Conservation (phyloP, 2,888 invertebrate species). For the Platycheirus albimanus region DNA sequence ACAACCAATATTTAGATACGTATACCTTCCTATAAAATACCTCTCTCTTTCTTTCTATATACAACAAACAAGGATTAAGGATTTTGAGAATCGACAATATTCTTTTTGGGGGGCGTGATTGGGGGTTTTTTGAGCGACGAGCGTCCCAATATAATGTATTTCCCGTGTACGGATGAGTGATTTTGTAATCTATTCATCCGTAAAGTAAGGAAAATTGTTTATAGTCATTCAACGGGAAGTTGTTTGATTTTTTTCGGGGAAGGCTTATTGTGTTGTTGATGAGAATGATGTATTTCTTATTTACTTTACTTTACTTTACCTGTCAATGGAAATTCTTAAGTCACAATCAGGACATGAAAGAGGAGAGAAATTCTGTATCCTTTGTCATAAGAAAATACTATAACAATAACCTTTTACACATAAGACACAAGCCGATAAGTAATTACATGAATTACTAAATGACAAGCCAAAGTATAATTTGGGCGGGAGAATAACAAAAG, state of each 20-base stretch:
- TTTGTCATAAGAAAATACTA: not conserved
- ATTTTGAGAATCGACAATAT: conserved; percentile 4
- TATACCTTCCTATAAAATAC: no score
- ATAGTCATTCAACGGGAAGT: not conserved
- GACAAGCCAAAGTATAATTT: not conserved
- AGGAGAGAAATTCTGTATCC: not conserved
- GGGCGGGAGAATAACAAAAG: not conserved
- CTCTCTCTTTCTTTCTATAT: not conserved
- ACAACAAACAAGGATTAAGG: conserved; percentile 9
- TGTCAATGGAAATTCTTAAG: not conserved
- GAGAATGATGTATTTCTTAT: not conserved
- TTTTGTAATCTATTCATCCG: conserved; percentile 4
- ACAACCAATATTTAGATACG: no score
- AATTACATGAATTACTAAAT: not conserved
- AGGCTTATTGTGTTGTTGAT: no score
- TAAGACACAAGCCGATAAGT: not conserved
- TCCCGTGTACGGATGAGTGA: not conserved
- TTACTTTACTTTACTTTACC: not conserved
- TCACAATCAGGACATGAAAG: not conserved
- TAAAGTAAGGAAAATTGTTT: not conserved
- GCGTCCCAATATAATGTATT: not conserved
- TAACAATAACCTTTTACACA: not conserved
- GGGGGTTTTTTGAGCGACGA: no score
- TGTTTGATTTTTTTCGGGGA: not conserved
- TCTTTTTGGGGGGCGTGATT: not conserved